Conservation (phyloP, 2,888 invertebrate genomes). For the Carterocephalus palaemon region DNA sequence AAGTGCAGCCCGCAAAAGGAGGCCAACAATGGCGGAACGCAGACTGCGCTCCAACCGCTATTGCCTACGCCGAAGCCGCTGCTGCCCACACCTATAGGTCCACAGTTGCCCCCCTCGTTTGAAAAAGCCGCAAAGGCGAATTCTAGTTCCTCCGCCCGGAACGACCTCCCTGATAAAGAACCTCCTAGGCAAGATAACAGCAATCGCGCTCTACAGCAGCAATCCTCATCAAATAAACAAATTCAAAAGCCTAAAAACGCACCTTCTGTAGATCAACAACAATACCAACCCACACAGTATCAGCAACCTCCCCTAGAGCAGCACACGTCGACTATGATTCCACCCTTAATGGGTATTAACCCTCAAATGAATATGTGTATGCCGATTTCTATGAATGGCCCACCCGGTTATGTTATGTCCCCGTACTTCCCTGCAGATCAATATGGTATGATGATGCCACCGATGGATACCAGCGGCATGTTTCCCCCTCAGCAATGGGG, state of each 20-base stretch:
- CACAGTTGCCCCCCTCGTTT: constrained; percentile 47
- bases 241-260: constrained; percentile 6
- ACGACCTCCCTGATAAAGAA: constrained; percentile 30
- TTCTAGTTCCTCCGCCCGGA: constrained; percentile 39
- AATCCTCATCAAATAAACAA: constrained; percentile 13
- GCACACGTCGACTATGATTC: constrained; percentile 47
- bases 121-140: constrained; percentile 44
- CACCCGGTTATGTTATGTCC: constrained; percentile 58
- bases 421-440: constrained; percentile 65
- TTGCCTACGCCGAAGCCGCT: constrained; percentile 49
- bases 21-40: constrained; percentile 49
- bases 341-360: constrained; percentile 63
- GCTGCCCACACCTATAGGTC: constrained; percentile 53
- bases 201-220: constrained; percentile 28
- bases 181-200: constrained; percentile 23
- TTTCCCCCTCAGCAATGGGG: constrained; percentile 50
- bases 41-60: constrained; percentile 47
- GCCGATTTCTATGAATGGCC: constrained; percentile 58
- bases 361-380: constrained; percentile 67
- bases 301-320: constrained; percentile 35
- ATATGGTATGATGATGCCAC: constrained; percentile 65
- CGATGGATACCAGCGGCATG: constrained; percentile 39
- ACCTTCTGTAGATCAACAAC: constrained; percentile 4
- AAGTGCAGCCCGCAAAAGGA: constrained; percentile 73
- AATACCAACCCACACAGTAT: constrained; percentile 9